Evolutionary conservation across 2,797 vertebrate species (phyloP).

Genomic region (Schizothorax lantsangensis): DNA sequence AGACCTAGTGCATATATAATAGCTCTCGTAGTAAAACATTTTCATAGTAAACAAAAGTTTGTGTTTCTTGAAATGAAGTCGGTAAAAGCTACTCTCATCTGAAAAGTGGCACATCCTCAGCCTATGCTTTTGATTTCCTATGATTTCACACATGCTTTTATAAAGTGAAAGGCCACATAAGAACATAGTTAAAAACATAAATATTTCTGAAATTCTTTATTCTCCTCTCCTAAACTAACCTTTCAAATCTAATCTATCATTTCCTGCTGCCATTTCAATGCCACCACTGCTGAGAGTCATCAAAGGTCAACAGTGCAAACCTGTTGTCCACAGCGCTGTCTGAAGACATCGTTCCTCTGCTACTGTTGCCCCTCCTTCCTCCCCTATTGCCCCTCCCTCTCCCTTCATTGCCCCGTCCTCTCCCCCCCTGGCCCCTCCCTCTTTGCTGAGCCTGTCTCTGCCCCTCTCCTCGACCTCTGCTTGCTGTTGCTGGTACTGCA

Average conservation of each 20-base stretch:
- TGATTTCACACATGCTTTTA: neutral
- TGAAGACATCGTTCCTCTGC: constrained; percentile 18
- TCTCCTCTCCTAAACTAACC: constrained; percentile 50
- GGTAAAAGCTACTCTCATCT: neutral
- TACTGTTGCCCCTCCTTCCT: constrained; percentile 27
- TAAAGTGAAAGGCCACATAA: neutral
- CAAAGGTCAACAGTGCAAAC: constrained; percentile 74
- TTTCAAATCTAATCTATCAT: neutral
- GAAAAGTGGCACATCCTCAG: neutral
- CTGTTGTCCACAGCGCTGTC: constrained; percentile 70
- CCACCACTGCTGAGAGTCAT: constrained; percentile 57
- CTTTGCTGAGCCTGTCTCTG: constrained; percentile 23
- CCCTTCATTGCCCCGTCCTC: constrained; percentile 39
- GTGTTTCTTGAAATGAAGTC: neutral
- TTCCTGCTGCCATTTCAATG: constrained; percentile 43
- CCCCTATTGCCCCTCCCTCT: constrained; percentile 29
- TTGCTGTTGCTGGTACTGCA: constrained; percentile 45
- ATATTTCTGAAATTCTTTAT: neutral
- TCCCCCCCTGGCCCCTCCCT: constrained; percentile 53
- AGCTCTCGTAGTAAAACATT: neutral
- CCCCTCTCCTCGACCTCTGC: constrained; percentile 48
- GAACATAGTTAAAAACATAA: neutral
- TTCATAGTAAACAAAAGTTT: neutral
- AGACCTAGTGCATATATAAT: neutral
- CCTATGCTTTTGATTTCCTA: too few relatives aligned